Conservation (phyloP, 2,797 vertebrate genomes). For the Anguilla marmorata region DNA sequence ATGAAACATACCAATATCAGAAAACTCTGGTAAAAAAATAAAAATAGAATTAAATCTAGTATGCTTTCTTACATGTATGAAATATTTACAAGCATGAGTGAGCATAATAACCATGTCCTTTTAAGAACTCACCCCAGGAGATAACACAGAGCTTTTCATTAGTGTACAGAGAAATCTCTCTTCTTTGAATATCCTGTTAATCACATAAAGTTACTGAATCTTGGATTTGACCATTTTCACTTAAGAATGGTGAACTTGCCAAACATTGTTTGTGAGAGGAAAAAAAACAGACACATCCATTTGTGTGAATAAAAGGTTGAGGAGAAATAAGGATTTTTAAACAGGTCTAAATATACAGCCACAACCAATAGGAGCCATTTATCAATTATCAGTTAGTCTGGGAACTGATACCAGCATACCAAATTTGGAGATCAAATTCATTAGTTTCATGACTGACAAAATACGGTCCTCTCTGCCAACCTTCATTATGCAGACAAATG, state of each 20-base stretch:
- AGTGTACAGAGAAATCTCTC: not conserved
- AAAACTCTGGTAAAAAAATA: no score
- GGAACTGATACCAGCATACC: not conserved
- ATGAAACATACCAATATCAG: no score
- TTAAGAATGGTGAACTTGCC: not conserved
- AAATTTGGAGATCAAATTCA: slow-evolving; percentile 37
- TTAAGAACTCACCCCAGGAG: no score
- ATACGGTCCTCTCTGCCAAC: slow-evolving; percentile 42
- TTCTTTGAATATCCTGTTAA: not conserved
- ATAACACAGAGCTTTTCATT: no score
- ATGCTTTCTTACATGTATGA: no score
- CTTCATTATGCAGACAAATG: slow-evolving; percentile 54
- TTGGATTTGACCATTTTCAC: not conserved
- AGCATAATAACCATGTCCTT: no score
- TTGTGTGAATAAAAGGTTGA: not conserved
- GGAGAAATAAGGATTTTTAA: not conserved
- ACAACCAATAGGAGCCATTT: not conserved
- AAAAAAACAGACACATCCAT: not conserved
- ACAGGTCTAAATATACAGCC: not conserved
- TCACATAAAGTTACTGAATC: not conserved
- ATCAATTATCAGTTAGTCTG: not conserved
- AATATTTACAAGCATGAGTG: no score
- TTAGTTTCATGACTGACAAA: slow-evolving; percentile 43
- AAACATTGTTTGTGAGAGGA: not conserved
- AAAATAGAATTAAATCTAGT: no score